These are phyloP conservation scores for Halictus quadricinctus DNA, from an alignment of 2,888 invertebrate species.

Conservation along the genomic window DNA sequence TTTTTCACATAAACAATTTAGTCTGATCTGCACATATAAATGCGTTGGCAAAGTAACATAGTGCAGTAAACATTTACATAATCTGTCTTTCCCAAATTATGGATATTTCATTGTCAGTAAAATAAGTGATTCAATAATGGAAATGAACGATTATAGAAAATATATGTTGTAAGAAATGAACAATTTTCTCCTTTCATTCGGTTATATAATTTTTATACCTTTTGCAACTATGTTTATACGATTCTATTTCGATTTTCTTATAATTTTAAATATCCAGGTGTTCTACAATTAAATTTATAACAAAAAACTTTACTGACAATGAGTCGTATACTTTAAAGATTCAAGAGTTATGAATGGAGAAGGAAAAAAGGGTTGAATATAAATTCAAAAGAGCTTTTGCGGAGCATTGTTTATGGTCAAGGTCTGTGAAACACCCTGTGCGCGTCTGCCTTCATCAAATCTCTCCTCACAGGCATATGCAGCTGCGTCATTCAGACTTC, in stretches of 20 bases:
- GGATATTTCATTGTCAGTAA: background rate
- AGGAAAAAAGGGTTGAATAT: background rate
- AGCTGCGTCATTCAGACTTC: conserved; percentile 10
- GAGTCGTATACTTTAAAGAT: background rate
- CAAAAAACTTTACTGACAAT: background rate
- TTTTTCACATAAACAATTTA: no score
- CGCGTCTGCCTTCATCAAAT: conserved; percentile 1
- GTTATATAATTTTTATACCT: background rate
- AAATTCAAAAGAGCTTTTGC: background rate
- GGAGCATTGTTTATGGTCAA: background rate
- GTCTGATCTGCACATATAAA: no score
- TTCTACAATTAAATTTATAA: background rate
- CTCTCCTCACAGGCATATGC: conserved; percentile 1
- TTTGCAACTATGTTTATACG: background rate
- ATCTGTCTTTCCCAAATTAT: no score
- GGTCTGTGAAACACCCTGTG: background rate
- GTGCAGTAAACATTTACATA: no score
- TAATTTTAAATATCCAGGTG: background rate
- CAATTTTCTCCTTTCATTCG: background rate
- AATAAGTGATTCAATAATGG: background rate
- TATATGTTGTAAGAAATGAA: background rate
- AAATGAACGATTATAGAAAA: background rate
- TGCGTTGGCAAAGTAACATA: no score
- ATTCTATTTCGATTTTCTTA: background rate
- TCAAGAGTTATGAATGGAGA: no score